phyloP scores from a whole-genome alignment of 2,113 vertebrate genomes.

The Protomyctophum bolini region DNA sequence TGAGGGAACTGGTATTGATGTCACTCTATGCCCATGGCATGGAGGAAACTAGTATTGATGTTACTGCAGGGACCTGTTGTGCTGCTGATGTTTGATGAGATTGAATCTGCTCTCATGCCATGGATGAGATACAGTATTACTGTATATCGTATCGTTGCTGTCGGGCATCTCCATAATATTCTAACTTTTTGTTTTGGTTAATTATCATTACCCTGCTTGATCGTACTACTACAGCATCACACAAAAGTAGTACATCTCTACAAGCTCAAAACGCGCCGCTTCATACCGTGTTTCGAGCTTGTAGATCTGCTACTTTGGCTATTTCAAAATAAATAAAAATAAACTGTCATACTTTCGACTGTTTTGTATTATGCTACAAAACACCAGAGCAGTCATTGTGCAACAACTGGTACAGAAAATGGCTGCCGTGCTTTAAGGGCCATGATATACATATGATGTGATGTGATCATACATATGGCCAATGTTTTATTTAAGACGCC shows the following conservation, averaged over 20 bases:
- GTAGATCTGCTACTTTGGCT: not conserved
- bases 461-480: slow-evolving; percentile 28
- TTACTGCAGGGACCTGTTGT: not conserved
- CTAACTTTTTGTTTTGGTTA: no score
- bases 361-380: not conserved
- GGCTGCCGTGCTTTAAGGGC: slow-evolving; percentile 18
- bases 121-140: no score
- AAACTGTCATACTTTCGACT: not conserved
- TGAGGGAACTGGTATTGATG: no score
- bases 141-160: no score
- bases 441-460: no score
- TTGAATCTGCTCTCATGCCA: not conserved
- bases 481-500: slow-evolving; percentile 48
- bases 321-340: not conserved
- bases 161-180: no score
- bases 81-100: not conserved
- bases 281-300: no score
- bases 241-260: no score
- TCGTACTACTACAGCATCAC: no score
- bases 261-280: no score
- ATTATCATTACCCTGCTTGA: no score
- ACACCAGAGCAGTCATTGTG: not conserved
- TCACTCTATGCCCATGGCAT: not conserved
- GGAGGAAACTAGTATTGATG: not conserved
- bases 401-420: slow-evolving; percentile 2